Evolutionary conservation across 1,140 invertebrate species (phyloP).

Genomic region (Spodoptera frugiperda): DNA sequence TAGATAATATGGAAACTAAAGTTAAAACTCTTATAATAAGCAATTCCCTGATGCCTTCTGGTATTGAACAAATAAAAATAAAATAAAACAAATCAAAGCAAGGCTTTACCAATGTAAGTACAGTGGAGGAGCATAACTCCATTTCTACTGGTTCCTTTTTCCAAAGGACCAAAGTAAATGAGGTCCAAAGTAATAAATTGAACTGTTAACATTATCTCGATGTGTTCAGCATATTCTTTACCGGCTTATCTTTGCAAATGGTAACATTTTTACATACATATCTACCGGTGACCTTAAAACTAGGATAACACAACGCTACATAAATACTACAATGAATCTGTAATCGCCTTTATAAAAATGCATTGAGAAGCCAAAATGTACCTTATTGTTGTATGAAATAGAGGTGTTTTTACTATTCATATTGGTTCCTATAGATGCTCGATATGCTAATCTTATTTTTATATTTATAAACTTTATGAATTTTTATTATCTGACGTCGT

Average conservation of each 20-base stretch:
- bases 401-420: no score
- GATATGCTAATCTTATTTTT: no score
- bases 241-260: constrained; percentile 14
- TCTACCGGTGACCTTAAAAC: not conserved
- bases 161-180: not conserved
- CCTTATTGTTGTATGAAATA: no score
- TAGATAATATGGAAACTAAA: no score
- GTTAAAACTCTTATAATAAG: no score
- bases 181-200: constrained; percentile 22
- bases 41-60: no score
- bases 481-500: no score
- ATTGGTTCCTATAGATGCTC: no score
- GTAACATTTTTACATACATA: constrained; percentile 21
- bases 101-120: not conserved
- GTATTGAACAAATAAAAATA: no score
- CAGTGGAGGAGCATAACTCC: not conserved
- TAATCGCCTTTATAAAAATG: not conserved
- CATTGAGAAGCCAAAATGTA: not conserved
- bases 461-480: no score
- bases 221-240: constrained; percentile 28
- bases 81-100: no score
- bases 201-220: constrained; percentile 22
- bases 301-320: not conserved
- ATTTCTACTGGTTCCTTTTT: not conserved
- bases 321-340: not conserved